Evolutionary conservation across 2,888 invertebrate species (phyloP), one percentile per base, ranked within the genome.

Genomic region (Phorcus lineatus): DNA sequence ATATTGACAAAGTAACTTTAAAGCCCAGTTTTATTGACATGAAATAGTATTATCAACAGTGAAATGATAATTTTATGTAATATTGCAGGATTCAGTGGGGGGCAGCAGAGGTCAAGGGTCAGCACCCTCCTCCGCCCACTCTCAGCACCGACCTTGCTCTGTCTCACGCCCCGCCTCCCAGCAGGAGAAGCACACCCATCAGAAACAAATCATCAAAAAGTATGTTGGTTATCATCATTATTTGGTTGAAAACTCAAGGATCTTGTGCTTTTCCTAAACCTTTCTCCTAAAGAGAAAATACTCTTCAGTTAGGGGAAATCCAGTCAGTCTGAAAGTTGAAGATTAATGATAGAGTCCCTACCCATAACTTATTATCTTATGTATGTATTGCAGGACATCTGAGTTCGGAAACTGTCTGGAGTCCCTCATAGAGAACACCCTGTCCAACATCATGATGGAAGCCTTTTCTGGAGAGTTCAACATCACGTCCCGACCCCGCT

Each of bases 381-480:
- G n/a, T n/a, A n/a, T n/a, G n/a, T n/a, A n/a, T 84, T 87, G 24
- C 88, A 92, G 92, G 80, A 77, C 88, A n/a, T 89, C 92, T 13
- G 91, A 90, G 80, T 91, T 92, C 85, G 90, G 91, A 17, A 90
- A 88, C 78, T 76, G 87, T 6, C 84, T 88, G 7, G 93, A 93
- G 80, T 84, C 86, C 3, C 79, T 93, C 13, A 74, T 93, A 57
- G 93, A 93, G 83, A 93, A 93, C 85, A 90, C 92, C 0, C 66
- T 93, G 3, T 81, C 89, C 28, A 93, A 93, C 84, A 90, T 93
- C 57, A 86, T 93, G 81, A 86, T 90, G n/a, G 93, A 93, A 80
- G 93, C 92, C 0, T 85, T 91, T 67, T 84, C 86, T 31, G 86
- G 85, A n/a, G 92, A 93, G 79, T 92, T 92, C 85, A 92, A 91